phyloP scores from a whole-genome alignment of 2,888 invertebrate species.

The Platypus cylindrus region DNA sequence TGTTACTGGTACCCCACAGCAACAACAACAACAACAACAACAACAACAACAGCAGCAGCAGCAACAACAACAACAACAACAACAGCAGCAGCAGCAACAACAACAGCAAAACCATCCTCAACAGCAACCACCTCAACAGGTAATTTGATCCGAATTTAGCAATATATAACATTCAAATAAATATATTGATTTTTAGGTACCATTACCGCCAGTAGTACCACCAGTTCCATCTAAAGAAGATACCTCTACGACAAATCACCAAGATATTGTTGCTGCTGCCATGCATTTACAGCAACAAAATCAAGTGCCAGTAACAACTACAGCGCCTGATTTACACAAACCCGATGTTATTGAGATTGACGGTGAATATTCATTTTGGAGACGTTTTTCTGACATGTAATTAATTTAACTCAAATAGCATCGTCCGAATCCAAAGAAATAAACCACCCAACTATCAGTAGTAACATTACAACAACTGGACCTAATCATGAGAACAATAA shows the following conservation, averaged over 20 bases:
- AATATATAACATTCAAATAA: not conserved
- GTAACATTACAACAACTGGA: conserved; percentile 17
- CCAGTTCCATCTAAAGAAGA: conserved; percentile 10
- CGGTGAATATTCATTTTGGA: not conserved
- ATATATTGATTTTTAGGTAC: conserved; percentile 5
- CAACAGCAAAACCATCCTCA: no score
- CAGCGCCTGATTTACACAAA: conserved; percentile 6
- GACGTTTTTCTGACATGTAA: no score
- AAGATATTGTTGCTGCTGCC: conserved; percentile 3
- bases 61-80: conserved; percentile 26
- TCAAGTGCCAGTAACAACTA: conserved; percentile 8
- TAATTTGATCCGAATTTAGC: not conserved
- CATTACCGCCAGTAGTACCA: conserved; percentile 13
- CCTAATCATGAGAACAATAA: conserved; percentile 19
- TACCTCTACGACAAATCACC: conserved; percentile 1
- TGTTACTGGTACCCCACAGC: conserved; percentile 9
- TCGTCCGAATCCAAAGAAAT: not conserved
- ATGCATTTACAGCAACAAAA: conserved; percentile 1
- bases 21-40: conserved; percentile 9
- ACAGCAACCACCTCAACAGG: not conserved
- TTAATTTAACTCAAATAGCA: not conserved
- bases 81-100: conserved; percentile 7
- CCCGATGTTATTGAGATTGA: not conserved
- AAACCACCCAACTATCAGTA: no score
- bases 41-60: conserved; percentile 28